Evolutionary conservation across 2,797 vertebrate species (phyloP).

Genomic region (Diglossa cyanea): DNA sequence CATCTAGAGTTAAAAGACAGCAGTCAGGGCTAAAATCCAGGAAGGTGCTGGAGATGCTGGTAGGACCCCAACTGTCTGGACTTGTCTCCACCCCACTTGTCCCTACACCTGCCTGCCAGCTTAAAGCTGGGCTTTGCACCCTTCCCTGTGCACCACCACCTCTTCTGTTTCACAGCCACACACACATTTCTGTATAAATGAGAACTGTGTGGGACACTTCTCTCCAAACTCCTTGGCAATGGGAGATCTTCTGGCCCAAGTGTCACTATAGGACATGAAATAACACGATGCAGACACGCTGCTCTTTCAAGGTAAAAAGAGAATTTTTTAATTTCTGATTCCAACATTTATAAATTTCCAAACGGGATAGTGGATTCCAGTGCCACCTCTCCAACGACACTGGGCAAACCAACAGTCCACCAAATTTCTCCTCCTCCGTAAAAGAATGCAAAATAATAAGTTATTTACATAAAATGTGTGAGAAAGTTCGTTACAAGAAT

Average conservation of each 20-base stretch:
- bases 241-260: constrained; percentile 9
- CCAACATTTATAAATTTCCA: not conserved
- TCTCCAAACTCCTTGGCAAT: not conserved
- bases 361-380: not conserved
- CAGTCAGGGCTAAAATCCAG: not conserved
- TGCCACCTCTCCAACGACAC: not conserved
- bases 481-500: not conserved
- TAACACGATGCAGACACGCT: rapidly evolving
- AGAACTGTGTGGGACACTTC: not conserved
- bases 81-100: not conserved
- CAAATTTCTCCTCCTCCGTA: not conserved
- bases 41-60: not conserved
- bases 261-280: not conserved
- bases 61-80: not conserved
- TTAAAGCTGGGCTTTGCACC: not conserved
- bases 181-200: not conserved
- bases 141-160: not conserved
- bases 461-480: not conserved
- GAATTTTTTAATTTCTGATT: not conserved
- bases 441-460: not conserved
- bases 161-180: not conserved
- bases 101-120: not conserved
- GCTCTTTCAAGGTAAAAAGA: not conserved
- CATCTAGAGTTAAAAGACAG: not conserved
- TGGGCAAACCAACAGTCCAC: not conserved